phyloP scores from a whole-genome alignment of 2,797 vertebrate species.

The Gobio occitaniae region DNA sequence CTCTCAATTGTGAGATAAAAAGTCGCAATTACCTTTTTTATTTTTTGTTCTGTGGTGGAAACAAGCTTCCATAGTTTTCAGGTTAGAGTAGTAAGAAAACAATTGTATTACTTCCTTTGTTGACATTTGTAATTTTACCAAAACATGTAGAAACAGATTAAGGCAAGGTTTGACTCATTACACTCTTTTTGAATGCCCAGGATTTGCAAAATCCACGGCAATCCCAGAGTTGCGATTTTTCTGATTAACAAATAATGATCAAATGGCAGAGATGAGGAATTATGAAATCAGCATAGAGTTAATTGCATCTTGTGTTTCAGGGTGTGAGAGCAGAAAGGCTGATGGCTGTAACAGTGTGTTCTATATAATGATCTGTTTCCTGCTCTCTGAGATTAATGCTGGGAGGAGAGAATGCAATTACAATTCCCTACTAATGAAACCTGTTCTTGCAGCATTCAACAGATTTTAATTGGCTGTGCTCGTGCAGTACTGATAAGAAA shows the following conservation, averaged over 20 bases:
- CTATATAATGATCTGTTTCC: conserved; percentile 46
- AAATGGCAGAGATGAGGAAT: background rate
- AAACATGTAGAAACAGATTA: background rate
- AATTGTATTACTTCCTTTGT: conserved; percentile 5
- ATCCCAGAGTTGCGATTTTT: background rate
- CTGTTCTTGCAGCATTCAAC: conserved; percentile 16
- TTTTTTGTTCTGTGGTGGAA: no score
- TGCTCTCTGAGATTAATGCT: conserved; percentile 22
- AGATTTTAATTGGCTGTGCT: conserved; percentile 32
- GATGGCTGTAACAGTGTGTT: background rate
- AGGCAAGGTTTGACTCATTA: background rate
- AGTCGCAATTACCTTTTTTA: no score
- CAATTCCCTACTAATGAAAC: conserved; percentile 31
- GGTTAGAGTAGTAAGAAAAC: background rate
- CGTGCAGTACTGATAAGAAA: conserved; percentile 9
- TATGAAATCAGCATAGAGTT: conserved; percentile 9
- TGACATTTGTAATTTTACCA: background rate
- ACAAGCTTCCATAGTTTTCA: background rate
- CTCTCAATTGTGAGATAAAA: no score
- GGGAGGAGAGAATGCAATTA: conserved; percentile 37
- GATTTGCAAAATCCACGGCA: background rate
- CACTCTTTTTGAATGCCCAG: background rate
- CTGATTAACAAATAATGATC: conserved; percentile 15
- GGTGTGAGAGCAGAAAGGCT: conserved; percentile 11
- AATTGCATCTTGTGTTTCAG: conserved; percentile 28